A percentile compares a stretch with the other conserved stretches of the same genome.
Evolutionary conservation across 2,797 vertebrate species (phyloP).

Genomic region (Paramormyrops hopkinsi): DNA sequence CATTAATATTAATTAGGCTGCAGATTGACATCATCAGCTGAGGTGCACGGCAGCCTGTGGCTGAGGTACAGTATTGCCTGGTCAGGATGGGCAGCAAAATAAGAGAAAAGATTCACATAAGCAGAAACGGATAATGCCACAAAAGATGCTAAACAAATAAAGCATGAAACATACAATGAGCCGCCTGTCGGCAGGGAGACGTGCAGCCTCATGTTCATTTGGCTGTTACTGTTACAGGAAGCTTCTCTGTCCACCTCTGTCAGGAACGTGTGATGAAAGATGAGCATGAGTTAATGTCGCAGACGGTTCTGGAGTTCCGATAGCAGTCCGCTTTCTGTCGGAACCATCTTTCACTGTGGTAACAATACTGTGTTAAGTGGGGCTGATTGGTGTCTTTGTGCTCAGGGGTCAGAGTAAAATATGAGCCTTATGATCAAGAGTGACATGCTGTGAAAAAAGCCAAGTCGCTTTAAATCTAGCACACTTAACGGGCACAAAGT

Average conservation of each 20-base stretch:
- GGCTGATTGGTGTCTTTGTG: neutral
- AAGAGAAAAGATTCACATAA: neutral
- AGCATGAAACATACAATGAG: neutral
- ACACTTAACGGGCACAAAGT: neutral
- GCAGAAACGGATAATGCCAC: neutral
- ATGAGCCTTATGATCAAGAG: neutral
- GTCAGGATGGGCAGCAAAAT: neutral
- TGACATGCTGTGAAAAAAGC: neutral
- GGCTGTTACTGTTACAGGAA: neutral
- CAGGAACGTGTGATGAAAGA: neutral
- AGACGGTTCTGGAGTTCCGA: neutral
- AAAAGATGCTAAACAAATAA: neutral
- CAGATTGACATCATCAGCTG: neutral
- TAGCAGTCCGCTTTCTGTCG: neutral
- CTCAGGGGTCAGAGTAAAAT: neutral
- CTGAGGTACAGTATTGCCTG: neutral
- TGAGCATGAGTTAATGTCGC: neutral
- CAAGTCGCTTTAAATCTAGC: neutral
- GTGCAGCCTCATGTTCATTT: neutral
- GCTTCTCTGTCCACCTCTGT: neutral
- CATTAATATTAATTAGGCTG: slow-evolving; percentile 16
- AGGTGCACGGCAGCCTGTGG: neutral
- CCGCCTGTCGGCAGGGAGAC: neutral
- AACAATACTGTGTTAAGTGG: neutral
- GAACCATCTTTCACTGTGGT: neutral